These are phyloP conservation scores for Myoxocephalus aenaeus DNA, from an alignment of 2,797 vertebrate genomes.

Conservation along the genomic window DNA sequence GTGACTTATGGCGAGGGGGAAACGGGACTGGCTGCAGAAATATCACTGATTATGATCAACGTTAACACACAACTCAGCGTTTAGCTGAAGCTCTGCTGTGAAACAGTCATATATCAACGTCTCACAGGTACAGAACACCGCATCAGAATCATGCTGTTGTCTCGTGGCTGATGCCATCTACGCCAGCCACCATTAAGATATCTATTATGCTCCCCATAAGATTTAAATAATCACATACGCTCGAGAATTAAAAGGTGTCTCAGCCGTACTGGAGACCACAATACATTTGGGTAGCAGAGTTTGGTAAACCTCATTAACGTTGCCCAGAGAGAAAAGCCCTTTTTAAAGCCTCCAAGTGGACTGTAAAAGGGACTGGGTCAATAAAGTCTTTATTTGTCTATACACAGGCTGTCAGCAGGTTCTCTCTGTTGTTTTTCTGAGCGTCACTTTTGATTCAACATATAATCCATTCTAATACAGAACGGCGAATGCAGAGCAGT, in stretches of 20 bases:
- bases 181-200: slow-evolving; percentile 23
- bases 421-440: slow-evolving; percentile 61
- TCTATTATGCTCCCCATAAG: slow-evolving; percentile 23
- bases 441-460: slow-evolving; percentile 70
- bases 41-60: slow-evolving; percentile 63
- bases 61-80: slow-evolving; percentile 51
- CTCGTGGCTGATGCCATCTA: slow-evolving; percentile 31
- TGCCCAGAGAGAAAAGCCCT: slow-evolving; percentile 37
- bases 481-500: slow-evolving; percentile 29
- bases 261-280: slow-evolving; percentile 14
- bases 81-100: slow-evolving; percentile 29
- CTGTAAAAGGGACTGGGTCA: slow-evolving; percentile 45
- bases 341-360: slow-evolving; percentile 44
- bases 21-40: slow-evolving; percentile 60
- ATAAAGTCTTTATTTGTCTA: slow-evolving; percentile 59
- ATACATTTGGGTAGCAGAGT: slow-evolving; percentile 36
- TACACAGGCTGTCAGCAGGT: slow-evolving; percentile 60
- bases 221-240: slow-evolving; percentile 39
- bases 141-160: slow-evolving; percentile 44
- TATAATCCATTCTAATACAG: slow-evolving; percentile 62
- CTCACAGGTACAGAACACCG: slow-evolving; percentile 7
- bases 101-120: slow-evolving; percentile 48
- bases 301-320: slow-evolving; percentile 56
- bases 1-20: slow-evolving; percentile 65
- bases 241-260: slow-evolving; percentile 28